Conservation (phyloP, 2,888 invertebrate species). For the Troglohyphantes excavatus region DNA sequence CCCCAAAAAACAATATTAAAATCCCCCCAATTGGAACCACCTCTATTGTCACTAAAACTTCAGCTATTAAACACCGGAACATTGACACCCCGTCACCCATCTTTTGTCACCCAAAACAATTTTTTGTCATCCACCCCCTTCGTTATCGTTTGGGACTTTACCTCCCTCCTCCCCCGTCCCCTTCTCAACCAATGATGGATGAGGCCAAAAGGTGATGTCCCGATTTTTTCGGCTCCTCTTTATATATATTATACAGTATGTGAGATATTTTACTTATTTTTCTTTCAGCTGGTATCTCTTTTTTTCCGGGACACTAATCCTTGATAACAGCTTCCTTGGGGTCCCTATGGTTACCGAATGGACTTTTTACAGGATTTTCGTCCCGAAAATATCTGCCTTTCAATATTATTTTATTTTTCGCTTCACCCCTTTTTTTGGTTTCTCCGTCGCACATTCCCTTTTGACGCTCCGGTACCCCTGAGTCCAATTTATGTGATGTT, state of each 20-base stretch:
- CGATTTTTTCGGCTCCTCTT: conserved; percentile 37
- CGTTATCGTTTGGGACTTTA: conserved; percentile 51
- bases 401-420: conserved; percentile 37
- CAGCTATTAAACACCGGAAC: conserved; percentile 62
- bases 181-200: conserved; percentile 52
- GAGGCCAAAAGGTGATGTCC: conserved; percentile 51
- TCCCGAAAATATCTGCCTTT: conserved; percentile 50
- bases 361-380: conserved; percentile 69
- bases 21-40: background rate
- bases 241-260: conserved; percentile 33
- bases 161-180: conserved; percentile 1
- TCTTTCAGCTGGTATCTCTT: conserved; percentile 7
- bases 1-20: background rate
- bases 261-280: conserved; percentile 59
- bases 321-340: conserved; percentile 63
- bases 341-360: conserved; percentile 67
- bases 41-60: conserved; percentile 47
- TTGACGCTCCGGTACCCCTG: conserved; percentile 22
- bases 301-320: conserved; percentile 50
- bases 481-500: conserved; percentile 37
- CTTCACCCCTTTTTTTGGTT: background rate
- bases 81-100: conserved; percentile 47
- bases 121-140: conserved; percentile 46
- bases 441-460: conserved; percentile 13
- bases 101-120: conserved; percentile 53